Evolutionary conservation across 1,140 invertebrate genomes (phyloP), one percentile per base, ranked within the genome.

Genomic region (Lethocerus indicus): DNA sequence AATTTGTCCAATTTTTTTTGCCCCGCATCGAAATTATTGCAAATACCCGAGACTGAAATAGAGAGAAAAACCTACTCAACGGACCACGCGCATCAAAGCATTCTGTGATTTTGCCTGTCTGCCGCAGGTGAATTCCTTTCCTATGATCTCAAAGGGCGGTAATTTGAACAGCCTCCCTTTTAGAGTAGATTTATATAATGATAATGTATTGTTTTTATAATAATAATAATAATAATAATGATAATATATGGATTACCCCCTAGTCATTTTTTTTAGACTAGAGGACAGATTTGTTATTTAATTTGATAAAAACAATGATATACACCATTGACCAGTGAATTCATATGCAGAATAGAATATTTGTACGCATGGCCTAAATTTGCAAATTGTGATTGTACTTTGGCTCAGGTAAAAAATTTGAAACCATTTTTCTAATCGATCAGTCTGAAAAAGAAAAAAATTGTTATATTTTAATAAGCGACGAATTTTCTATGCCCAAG

Each of bases 21-120:
- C n/a, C n/a, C n/a, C n/a, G n/a, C n/a, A n/a, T n/a, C n/a, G n/a
- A n/a, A n/a, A n/a, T n/a, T n/a, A n/a, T n/a, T n/a, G n/a, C n/a
- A n/a, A n/a, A n/a, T n/a, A n/a, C n/a, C n/a, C n/a, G n/a, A n/a
- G n/a, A n/a, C n/a, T n/a, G n/a, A n/a, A n/a, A n/a, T n/a, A n/a
- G n/a, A n/a, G n/a, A n/a, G n/a, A n/a, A n/a, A n/a, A n/a, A n/a
- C n/a, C n/a, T n/a, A n/a, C n/a, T n/a, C n/a, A 28, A 49, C 44
- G 51, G 46, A 53, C 47, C 47, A 53, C 51, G 51, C 51, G 32
- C 51, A 53, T 53, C 51, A 53, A 53, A 53, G 51, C 51, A 49
- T 49, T 49, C 51, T 53, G 51, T 53, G 51, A 53, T 53, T 53
- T 53, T 53, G 51, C 47, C 39, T 42, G 51, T 35, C 20, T 23